A percentile compares a stretch with the other conserved stretches of the same genome.
phyloP scores from a whole-genome alignment of 1,140 invertebrate species.

The Caenorhabditis briggsae region DNA sequence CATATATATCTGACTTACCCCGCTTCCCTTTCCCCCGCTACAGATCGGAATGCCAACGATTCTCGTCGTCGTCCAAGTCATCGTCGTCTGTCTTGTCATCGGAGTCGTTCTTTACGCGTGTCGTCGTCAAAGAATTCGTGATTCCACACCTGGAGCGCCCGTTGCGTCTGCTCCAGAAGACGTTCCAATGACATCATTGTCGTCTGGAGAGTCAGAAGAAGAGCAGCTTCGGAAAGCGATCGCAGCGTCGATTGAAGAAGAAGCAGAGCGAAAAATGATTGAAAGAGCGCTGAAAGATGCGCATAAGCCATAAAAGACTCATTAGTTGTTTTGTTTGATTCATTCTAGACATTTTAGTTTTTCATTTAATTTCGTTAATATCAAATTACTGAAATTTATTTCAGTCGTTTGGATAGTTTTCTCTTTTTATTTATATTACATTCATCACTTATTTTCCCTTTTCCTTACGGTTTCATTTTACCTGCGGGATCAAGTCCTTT shows the following conservation, averaged over 20 bases:
- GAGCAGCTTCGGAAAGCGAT: slow-evolving; percentile 29
- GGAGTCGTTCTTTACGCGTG: slow-evolving; percentile 38
- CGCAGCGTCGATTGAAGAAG: slow-evolving; percentile 39
- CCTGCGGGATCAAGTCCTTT: slow-evolving; percentile 10
- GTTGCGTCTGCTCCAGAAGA: slow-evolving; percentile 2
- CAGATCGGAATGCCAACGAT: slow-evolving; percentile 56
- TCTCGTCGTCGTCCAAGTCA: slow-evolving; percentile 59
- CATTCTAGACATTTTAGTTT: background rate
- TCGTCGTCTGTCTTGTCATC: slow-evolving; percentile 58
- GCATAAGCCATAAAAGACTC: background rate
- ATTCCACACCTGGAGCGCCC: background rate
- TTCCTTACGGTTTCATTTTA: background rate
- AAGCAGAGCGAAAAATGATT: slow-evolving; percentile 36
- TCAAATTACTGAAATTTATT: background rate
- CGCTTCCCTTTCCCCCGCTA: slow-evolving; percentile 5
- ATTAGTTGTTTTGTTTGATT: background rate
- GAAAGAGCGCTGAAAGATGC: background rate
- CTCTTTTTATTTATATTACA: background rate
- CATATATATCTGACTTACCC: background rate
- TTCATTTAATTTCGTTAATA: background rate
- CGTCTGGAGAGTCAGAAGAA: background rate
- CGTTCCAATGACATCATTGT: slow-evolving; percentile 15
- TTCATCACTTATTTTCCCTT: background rate
- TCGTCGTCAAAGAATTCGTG: slow-evolving; percentile 26
- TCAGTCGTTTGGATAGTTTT: background rate